A percentile compares a stretch with the other conserved stretches of the same genome.
Evolutionary conservation across 2,797 vertebrate species (phyloP).

Genomic region (Enteromius thamalakanensis): DNA sequence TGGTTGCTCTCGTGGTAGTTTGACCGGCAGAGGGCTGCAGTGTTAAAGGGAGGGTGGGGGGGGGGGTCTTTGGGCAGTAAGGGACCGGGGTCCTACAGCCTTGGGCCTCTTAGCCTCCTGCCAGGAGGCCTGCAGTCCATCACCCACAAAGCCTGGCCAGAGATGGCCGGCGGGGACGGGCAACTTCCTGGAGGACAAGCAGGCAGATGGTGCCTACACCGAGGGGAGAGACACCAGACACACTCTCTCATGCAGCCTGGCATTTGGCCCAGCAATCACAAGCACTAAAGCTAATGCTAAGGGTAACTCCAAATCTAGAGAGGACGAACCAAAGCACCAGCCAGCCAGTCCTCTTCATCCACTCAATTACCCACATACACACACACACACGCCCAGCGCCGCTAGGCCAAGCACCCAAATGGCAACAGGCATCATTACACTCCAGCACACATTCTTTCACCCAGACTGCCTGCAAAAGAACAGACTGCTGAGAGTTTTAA

Average conservation of each 20-base stretch:
- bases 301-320: conserved; percentile 58
- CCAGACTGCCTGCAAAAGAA: conserved; percentile 44
- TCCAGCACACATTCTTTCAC: conserved; percentile 49
- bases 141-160: conserved; percentile 64
- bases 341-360: conserved; percentile 60
- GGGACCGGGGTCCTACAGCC: conserved; percentile 47
- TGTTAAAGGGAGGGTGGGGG: not conserved
- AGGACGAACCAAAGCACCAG: conserved; percentile 50
- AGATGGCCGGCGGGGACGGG: conserved; percentile 72
- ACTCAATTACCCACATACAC: conserved; percentile 56
- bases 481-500: conserved; percentile 56
- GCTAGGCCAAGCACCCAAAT: conserved; percentile 34
- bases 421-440: conserved; percentile 61
- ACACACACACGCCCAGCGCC: conserved; percentile 27
- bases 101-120: conserved; percentile 56
- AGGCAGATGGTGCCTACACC: conserved; percentile 75
- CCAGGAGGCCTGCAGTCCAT: conserved; percentile 47
- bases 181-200: conserved; percentile 70
- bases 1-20: conserved; percentile 33
- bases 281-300: conserved; percentile 56
- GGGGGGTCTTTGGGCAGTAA: conserved; percentile 32
- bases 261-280: conserved; percentile 54
- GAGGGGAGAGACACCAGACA: conserved; percentile 58
- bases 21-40: conserved; percentile 28
- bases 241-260: conserved; percentile 50